A percentile compares a stretch with the other conserved stretches of the same genome.
Evolutionary conservation across 2,113 vertebrate genomes (phyloP).

Genomic region (Polypterus senegalus): DNA sequence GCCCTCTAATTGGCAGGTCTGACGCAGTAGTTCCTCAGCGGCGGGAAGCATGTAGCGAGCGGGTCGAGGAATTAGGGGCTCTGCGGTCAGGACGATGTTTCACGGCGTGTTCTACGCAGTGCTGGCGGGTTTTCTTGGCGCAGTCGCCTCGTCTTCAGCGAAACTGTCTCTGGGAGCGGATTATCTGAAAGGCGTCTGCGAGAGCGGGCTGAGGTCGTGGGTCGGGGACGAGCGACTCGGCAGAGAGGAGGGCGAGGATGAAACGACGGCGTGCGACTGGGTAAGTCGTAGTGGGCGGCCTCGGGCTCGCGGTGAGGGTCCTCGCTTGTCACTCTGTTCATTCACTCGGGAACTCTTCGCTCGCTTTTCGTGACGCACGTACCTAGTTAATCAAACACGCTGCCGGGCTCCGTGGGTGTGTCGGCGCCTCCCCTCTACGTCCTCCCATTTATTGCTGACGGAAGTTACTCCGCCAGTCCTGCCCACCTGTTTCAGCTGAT

Average conservation of each 20-base stretch:
- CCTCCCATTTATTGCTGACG: no score
- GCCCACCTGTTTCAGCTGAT: no score
- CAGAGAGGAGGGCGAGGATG: slow-evolving; percentile 30
- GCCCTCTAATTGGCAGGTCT: no score
- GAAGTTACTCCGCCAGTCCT: no score
- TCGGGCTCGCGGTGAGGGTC: background rate
- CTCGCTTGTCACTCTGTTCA: no score
- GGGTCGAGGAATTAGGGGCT: background rate
- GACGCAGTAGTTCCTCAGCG: no score
- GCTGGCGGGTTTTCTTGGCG: slow-evolving; percentile 62
- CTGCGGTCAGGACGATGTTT: slow-evolving; percentile 31
- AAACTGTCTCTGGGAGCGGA: slow-evolving; percentile 69
- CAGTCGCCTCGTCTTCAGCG: slow-evolving; percentile 66
- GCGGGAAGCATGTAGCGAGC: background rate
- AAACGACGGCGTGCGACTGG: slow-evolving; percentile 55
- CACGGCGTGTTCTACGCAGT: slow-evolving; percentile 55
- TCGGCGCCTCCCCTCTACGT: background rate
- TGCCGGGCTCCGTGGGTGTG: background rate
- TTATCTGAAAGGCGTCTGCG: slow-evolving; percentile 50
- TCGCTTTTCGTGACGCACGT: no score
- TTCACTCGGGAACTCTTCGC: no score
- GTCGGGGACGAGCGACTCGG: slow-evolving; percentile 47
- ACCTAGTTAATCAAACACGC: no score
- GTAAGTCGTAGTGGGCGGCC: slow-evolving; percentile 33
- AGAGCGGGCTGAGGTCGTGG: slow-evolving; percentile 50